Conservation (phyloP, 1,140 invertebrate species). For the Drosophila nigrodunni region DNA sequence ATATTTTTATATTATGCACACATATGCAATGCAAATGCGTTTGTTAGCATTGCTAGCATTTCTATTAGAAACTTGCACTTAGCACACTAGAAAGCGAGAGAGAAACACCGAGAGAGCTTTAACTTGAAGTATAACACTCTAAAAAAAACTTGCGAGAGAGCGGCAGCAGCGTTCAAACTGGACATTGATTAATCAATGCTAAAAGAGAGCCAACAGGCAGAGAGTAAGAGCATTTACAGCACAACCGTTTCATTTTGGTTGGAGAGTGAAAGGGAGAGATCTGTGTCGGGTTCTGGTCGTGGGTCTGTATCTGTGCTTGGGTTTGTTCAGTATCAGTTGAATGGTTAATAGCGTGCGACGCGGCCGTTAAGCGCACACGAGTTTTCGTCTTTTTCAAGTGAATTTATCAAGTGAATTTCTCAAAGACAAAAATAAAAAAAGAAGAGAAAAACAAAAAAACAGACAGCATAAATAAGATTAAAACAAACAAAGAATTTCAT, state of each 20-base stretch:
- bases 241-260: constrained; percentile 23
- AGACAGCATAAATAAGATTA: constrained; percentile 3
- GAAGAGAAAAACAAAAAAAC: constrained; percentile 1
- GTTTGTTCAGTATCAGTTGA: constrained; percentile 53
- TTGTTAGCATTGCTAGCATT: constrained; percentile 18
- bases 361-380: constrained; percentile 62
- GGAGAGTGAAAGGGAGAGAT: constrained; percentile 10
- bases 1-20: background rate
- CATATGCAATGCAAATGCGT: background rate
- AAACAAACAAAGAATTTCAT: constrained; percentile 58
- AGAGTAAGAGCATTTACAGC: background rate
- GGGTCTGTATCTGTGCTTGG: background rate
- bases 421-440: background rate
- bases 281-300: background rate
- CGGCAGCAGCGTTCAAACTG: background rate
- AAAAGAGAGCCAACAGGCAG: background rate
- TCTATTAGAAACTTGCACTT: constrained; percentile 17
- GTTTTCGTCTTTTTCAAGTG: constrained; percentile 28
- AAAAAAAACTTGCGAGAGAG: background rate
- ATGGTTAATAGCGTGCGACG: constrained; percentile 65
- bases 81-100: constrained; percentile 43
- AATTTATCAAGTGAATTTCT: constrained; percentile 30
- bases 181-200: constrained; percentile 6
- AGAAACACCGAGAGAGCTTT: constrained; percentile 19
- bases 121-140: background rate